phyloP scores from a whole-genome alignment of 2,888 invertebrate genomes.

The Octodonta nipae region DNA sequence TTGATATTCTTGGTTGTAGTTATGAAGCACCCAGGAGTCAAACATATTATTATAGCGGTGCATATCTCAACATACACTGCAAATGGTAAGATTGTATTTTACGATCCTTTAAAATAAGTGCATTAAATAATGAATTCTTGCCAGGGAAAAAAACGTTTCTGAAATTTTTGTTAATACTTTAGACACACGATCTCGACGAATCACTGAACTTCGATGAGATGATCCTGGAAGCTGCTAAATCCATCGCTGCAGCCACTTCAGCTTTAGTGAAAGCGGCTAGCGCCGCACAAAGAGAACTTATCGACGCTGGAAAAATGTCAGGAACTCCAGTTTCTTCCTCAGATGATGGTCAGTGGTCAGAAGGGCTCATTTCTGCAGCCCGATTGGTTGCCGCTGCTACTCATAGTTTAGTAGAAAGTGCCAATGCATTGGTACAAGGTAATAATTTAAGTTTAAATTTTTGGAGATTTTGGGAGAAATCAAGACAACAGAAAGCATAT shows the following conservation, averaged over 20 bases:
- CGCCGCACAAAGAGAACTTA: conserved; percentile 90
- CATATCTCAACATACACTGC: conserved; percentile 2
- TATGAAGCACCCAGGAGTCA: conserved; percentile 91
- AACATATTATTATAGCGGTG: conserved; percentile 91
- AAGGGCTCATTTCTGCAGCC: conserved; percentile 90
- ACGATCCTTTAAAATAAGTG: background rate
- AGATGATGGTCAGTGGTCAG: conserved; percentile 96
- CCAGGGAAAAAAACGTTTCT: no score
- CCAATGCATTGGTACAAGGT: conserved; percentile 89
- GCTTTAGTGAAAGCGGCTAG: conserved; percentile 93
- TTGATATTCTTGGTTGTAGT: conserved; percentile 99
- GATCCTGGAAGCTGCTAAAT: conserved; percentile 95
- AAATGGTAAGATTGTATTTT: conserved; percentile 2
- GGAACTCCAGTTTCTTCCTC: conserved; percentile 65
- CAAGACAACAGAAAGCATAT: no score
- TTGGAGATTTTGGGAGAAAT: no score
- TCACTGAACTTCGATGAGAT: conserved; percentile 96
- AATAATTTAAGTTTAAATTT: conserved; percentile 1
- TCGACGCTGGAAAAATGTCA: conserved; percentile 79
- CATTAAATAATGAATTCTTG: no score
- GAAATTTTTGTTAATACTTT: conserved; percentile 5
- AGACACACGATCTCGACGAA: conserved; percentile 72
- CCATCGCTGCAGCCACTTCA: conserved; percentile 92
- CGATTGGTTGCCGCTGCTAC: conserved; percentile 93
- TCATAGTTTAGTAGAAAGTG: conserved; percentile 93